Evolutionary conservation across 2,888 invertebrate genomes (phyloP).

Genomic region (Limnephilus marmoratus): DNA sequence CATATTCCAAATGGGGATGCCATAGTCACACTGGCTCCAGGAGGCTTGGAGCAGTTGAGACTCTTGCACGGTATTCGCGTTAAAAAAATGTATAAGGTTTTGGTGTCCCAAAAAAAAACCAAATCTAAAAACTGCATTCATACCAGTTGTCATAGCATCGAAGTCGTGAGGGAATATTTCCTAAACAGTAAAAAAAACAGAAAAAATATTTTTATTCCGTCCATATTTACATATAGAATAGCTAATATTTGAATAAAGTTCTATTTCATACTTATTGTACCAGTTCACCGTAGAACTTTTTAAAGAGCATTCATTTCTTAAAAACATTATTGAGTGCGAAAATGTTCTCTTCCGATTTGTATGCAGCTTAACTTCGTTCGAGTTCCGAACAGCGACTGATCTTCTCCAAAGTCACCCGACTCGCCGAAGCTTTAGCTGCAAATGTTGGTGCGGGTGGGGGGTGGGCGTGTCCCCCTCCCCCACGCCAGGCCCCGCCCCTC

Average conservation of each 20-base stretch:
- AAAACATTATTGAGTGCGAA: neutral
- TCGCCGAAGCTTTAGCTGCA: neutral
- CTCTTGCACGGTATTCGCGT: too few species aligned
- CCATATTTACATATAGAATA: too few species aligned
- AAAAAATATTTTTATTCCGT: too few species aligned
- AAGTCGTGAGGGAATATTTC: neutral
- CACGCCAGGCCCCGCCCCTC: slow-evolving; percentile 14
- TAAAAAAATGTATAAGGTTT: too few species aligned
- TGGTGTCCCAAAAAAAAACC: neutral
- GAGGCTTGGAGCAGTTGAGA: too few species aligned
- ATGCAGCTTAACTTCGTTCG: neutral
- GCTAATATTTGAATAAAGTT: neutral
- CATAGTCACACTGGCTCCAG: too few species aligned
- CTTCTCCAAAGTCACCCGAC: neutral
- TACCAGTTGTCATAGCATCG: neutral
- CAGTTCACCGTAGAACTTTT: neutral
- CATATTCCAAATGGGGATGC: too few species aligned
- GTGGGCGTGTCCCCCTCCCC: slow-evolving; percentile 33
- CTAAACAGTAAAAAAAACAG: too few species aligned
- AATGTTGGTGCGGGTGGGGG: neutral
- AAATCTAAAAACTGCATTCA: neutral
- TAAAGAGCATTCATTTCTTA: neutral
- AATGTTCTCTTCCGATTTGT: neutral
- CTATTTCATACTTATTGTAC: neutral
- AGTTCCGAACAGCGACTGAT: neutral